Evolutionary conservation across 1,140 invertebrate genomes (phyloP).

Genomic region (Maniola jurtina): DNA sequence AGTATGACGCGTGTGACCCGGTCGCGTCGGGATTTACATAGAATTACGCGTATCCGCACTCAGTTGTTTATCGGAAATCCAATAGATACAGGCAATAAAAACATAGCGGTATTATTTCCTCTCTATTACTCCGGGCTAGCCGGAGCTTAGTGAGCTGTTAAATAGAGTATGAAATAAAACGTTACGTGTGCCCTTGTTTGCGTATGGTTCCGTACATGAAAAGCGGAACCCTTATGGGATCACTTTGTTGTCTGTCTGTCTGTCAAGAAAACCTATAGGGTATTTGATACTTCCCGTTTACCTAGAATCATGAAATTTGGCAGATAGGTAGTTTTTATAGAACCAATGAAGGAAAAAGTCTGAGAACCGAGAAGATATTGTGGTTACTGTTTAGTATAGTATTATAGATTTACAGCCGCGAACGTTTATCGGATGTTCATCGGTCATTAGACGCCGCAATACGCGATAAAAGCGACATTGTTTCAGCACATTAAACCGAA

Average conservation of each 20-base stretch:
- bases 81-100: constrained; percentile 13
- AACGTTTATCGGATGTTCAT: background rate
- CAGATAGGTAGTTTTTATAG: too few relatives aligned
- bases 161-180: constrained; percentile 3
- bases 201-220: too few relatives aligned
- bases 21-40: constrained; percentile 5
- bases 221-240: too few relatives aligned
- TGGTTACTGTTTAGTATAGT: too few relatives aligned
- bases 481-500: constrained; percentile 26
- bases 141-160: background rate
- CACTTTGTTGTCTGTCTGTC: too few relatives aligned
- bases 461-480: constrained; percentile 24
- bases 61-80: constrained; percentile 29
- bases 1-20: background rate
- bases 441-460: constrained; percentile 15
- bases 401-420: background rate
- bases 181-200: constrained; percentile 1
- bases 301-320: too few relatives aligned
- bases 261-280: too few relatives aligned
- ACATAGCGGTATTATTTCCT: constrained; percentile 9
- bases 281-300: too few relatives aligned
- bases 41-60: constrained; percentile 10
- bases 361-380: too few relatives aligned
- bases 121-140: constrained; percentile 1
- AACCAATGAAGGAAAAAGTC: too few relatives aligned